Evolutionary conservation across 2,797 vertebrate species (phyloP).

Genomic region (Manis crassicaudata): DNA sequence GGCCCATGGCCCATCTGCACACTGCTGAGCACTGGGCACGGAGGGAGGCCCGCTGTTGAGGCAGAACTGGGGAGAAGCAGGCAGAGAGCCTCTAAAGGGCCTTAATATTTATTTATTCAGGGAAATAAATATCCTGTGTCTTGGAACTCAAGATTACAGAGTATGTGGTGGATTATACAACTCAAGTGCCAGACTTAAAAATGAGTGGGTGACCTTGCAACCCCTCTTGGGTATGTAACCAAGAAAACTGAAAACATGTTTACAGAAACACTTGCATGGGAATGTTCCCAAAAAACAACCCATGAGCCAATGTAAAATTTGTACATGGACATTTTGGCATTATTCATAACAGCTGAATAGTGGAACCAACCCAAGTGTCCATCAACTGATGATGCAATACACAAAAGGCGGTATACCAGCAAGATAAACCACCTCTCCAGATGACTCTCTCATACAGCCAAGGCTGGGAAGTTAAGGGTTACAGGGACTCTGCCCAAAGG

Average conservation of each 20-base stretch:
- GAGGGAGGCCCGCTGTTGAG: neutral
- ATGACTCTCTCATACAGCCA: neutral
- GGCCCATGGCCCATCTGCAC: neutral
- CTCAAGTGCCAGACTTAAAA: neutral
- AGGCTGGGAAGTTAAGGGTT: neutral
- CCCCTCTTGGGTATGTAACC: neutral
- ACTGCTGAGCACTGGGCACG: neutral
- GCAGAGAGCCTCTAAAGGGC: neutral
- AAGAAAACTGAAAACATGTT: neutral
- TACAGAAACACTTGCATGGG: neutral
- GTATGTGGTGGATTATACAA: neutral
- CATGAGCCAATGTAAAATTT: neutral
- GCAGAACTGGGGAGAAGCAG: neutral
- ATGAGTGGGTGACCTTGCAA: neutral
- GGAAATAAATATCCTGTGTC: neutral
- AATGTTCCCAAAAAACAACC: neutral
- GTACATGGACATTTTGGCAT: neutral
- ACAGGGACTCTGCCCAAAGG: neutral
- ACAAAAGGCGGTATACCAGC: neutral
- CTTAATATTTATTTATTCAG: too few species aligned
- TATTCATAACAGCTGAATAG: neutral
- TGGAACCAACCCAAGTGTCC: neutral
- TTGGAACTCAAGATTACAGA: neutral
- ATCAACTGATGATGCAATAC: neutral
- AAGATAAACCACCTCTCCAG: too few species aligned